These are phyloP conservation scores for Mustelus asterias DNA, from an alignment of 2,113 vertebrate species.

Conservation along the genomic window DNA sequence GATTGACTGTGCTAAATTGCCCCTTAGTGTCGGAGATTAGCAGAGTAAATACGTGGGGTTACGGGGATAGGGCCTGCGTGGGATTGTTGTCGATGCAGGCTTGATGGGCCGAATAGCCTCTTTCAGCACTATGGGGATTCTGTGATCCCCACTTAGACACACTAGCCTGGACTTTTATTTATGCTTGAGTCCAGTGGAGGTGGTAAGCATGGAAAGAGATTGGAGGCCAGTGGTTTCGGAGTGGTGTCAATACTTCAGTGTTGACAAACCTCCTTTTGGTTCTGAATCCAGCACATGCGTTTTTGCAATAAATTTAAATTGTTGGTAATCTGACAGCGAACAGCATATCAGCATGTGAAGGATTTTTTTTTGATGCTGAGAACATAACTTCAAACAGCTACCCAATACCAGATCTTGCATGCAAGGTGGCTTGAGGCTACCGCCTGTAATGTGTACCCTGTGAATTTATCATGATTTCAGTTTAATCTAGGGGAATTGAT, in stretches of 20 bases:
- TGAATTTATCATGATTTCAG: background rate
- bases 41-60: too few species aligned
- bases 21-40: too few species aligned
- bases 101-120: too few species aligned
- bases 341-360: background rate
- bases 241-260: background rate
- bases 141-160: too few species aligned
- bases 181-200: too few species aligned
- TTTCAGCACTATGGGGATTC: too few species aligned
- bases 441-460: background rate
- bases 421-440: background rate
- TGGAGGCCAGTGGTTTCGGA: too few species aligned
- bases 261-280: background rate
- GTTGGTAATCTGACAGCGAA: background rate
- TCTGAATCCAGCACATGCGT: background rate
- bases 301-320: slow-evolving; percentile 11
- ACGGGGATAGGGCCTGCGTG: too few species aligned
- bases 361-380: background rate
- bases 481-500: background rate
- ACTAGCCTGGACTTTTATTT: too few species aligned
- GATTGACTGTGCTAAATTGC: too few species aligned
- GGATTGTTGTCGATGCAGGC: too few species aligned
- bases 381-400: background rate
- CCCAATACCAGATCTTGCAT: background rate
- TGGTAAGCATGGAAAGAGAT: background rate